A percentile compares a stretch with the other conserved stretches of the same genome.
Evolutionary conservation across 2,888 invertebrate genomes (phyloP).

Genomic region (Molanna angustata): DNA sequence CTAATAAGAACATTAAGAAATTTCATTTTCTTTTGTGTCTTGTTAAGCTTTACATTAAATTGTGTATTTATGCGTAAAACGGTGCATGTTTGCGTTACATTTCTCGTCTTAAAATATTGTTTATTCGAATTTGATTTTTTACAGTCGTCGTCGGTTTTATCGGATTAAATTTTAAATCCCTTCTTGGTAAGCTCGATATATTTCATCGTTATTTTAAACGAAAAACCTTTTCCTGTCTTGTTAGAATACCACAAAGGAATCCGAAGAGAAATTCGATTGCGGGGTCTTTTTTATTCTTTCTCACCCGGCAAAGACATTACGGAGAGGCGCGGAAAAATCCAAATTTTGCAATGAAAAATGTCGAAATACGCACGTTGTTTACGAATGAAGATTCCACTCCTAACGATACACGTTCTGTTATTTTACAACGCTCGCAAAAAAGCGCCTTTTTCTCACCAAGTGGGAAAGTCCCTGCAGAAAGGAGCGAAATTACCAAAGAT

Average conservation of each 20-base stretch:
- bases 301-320: conserved; percentile 8
- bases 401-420: conserved; percentile 29
- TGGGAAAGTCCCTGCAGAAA: conserved; percentile 13
- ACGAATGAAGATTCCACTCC: conserved; percentile 18
- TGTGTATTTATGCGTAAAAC: no score
- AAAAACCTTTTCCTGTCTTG: conserved; percentile 14
- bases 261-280: conserved; percentile 10
- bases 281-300: neutral
- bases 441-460: conserved; percentile 22
- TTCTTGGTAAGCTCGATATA: conserved; percentile 11
- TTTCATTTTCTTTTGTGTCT: no score
- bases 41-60: no score
- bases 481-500: conserved; percentile 30
- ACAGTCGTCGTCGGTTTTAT: no score
- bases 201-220: conserved; percentile 18
- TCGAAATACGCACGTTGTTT: conserved; percentile 27
- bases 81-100: no score
- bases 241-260: conserved; percentile 17
- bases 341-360: conserved; percentile 25
- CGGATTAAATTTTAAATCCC: neutral
- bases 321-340: conserved; percentile 12
- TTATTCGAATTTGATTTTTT: no score
- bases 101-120: no score
- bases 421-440: conserved; percentile 29
- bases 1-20: no score